Evolutionary conservation across 2,797 vertebrate genomes (phyloP), one percentile per base, ranked within the genome.

Genomic region (Buceros bicornis): DNA sequence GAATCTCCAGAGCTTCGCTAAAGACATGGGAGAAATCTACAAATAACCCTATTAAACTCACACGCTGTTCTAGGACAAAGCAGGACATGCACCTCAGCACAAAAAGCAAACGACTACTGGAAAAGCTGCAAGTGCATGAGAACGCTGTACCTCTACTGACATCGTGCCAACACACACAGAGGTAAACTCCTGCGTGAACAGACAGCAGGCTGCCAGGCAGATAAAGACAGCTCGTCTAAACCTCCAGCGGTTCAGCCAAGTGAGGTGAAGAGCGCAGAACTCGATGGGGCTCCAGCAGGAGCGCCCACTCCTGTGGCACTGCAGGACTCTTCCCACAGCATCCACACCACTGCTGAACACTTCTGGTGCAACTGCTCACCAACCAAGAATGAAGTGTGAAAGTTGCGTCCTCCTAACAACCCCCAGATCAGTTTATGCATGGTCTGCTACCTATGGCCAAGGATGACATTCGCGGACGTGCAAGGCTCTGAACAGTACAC

Each of bases 391-490:
- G n/a, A 71, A 54, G 21, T 0, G 0, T 2, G 5, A 29, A 62
- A 78, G 45, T 2, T 51, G 61, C 66, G 87, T 33, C 48, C 50
- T 60, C 29, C 22, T 37, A 70, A 28, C 28, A 31, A 9, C 28
- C 70, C 5, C 22, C 0, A 50, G 9, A 40, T 31, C 43, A 40
- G 17, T 5, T 71, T 13, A 60, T 2, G 24, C 12, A 40, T 2
- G 4, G 35, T 65, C 47, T 31, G 45, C 28, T n/a, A 73, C 64
- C 31, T 45, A 3, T 10, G 26, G 10, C 25, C 3, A 1, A 62
- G 54, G 64, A 83, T 2, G 5, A 45, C 18, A 16, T 6, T 26
- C 4, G 18, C 0, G 3, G 3, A 29, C 10, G 20, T 0, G 0
- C 2, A 4, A 5, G 11, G 33, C 40, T 74, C 33, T n/a, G n/a